Evolutionary conservation across 2,797 vertebrate species (phyloP).

Genomic region (Dryobates pubescens): DNA sequence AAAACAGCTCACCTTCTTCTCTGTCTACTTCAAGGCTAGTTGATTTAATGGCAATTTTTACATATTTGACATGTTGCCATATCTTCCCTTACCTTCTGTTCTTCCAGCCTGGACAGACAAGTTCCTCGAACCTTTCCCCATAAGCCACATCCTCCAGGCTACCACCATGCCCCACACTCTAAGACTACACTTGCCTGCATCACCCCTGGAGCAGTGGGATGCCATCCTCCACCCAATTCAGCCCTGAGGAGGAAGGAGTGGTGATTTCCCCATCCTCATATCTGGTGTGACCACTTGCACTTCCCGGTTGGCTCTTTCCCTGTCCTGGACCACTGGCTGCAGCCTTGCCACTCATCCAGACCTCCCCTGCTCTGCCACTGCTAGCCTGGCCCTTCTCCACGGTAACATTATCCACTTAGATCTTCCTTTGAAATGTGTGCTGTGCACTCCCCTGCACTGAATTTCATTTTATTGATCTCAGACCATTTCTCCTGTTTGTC

Average conservation of each 20-base stretch:
- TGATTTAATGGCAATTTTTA: background rate
- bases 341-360: accelerated
- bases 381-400: background rate
- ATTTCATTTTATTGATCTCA: constrained; percentile 14
- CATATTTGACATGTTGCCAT: background rate
- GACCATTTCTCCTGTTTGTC: background rate
- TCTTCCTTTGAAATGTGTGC: background rate
- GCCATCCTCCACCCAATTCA: background rate
- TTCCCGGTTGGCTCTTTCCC: background rate
- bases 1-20: background rate
- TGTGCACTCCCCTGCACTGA: background rate
- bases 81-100: background rate
- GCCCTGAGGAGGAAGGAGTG: background rate
- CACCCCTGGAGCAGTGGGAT: accelerated
- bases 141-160: background rate
- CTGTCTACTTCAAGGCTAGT: background rate
- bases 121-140: background rate
- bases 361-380: background rate
- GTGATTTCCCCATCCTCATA: background rate
- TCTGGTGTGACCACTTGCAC: background rate
- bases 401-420: background rate
- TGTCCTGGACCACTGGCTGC: accelerated
- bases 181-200: background rate
- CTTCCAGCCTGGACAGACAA: background rate
- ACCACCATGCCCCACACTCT: background rate